Evolutionary conservation across 2,113 vertebrate species (phyloP).

Genomic region (Crotalus viridis): DNA sequence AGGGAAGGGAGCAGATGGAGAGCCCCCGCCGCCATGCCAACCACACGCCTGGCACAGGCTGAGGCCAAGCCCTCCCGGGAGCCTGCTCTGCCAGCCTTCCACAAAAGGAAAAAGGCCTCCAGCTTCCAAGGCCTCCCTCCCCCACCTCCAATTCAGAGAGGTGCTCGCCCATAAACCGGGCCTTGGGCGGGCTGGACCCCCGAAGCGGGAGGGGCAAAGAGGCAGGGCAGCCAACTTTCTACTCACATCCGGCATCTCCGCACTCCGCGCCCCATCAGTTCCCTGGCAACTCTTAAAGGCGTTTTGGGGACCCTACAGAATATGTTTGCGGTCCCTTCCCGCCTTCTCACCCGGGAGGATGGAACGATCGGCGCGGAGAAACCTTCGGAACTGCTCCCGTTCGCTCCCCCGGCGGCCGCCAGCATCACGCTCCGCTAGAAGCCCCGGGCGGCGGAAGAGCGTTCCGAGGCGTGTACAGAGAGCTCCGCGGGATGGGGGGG

Average conservation of each 20-base stretch:
- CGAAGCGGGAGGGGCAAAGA: neutral
- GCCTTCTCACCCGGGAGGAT: neutral
- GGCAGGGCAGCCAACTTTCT: neutral
- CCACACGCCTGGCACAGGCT: no score
- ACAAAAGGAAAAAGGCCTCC: neutral
- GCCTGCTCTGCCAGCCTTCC: neutral
- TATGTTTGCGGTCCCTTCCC: neutral
- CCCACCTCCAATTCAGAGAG: neutral
- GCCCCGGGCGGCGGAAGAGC: neutral
- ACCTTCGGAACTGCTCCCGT: neutral
- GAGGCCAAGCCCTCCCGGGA: neutral
- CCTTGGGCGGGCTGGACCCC: no score
- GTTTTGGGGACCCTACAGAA: neutral
- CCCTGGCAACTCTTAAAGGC: neutral
- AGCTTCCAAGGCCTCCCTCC: neutral
- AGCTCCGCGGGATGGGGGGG: neutral
- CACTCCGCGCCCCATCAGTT: neutral
- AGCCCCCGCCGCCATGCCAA: no score
- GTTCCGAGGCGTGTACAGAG: neutral
- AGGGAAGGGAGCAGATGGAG: neutral
- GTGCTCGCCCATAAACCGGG: neutral
- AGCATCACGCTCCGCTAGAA: neutral
- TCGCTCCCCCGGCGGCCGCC: no score
- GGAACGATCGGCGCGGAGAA: neutral
- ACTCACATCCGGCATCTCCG: neutral